Conservation (phyloP, 2,113 vertebrate species). For the Percina caprodes region DNA sequence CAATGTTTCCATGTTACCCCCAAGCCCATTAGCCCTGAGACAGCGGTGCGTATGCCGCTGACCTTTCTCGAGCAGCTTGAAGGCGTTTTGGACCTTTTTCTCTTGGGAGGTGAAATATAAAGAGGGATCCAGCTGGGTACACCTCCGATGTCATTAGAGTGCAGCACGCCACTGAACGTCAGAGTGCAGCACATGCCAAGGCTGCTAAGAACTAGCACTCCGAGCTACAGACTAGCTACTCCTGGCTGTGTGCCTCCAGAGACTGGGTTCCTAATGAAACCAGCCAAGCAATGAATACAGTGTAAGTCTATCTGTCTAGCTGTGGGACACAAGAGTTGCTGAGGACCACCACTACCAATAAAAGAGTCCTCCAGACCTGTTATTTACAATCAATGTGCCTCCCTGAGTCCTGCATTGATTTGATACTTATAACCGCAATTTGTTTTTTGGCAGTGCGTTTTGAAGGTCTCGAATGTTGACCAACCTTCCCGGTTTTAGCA, state of each 20-base stretch:
- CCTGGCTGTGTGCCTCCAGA: slow-evolving; percentile 41
- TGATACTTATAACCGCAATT: slow-evolving; percentile 14
- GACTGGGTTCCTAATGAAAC: slow-evolving; percentile 59
- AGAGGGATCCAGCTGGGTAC: slow-evolving; percentile 63
- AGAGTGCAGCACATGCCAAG: slow-evolving; percentile 50
- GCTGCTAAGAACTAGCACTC: slow-evolving; percentile 47
- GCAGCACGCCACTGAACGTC: slow-evolving; percentile 43
- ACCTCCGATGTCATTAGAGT: slow-evolving; percentile 61
- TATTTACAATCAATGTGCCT: slow-evolving; percentile 31
- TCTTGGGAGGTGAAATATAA: slow-evolving; percentile 65
- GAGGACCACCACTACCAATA: slow-evolving; percentile 10
- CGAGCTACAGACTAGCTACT: slow-evolving; percentile 59
- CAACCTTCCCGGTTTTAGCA: not conserved
- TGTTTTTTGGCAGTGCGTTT: slow-evolving; percentile 1
- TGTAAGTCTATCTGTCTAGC: slow-evolving; percentile 38
- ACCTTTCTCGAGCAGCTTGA: slow-evolving; percentile 79
- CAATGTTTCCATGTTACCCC: not conserved
- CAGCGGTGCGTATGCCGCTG: slow-evolving; percentile 51
- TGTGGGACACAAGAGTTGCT: not conserved
- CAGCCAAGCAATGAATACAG: slow-evolving; percentile 48
- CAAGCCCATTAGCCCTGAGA: slow-evolving; percentile 43
- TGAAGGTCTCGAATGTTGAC: not conserved
- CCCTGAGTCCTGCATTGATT: slow-evolving; percentile 30
- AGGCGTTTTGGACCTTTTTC: slow-evolving; percentile 80
- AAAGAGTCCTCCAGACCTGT: slow-evolving; percentile 21